These are phyloP conservation scores for Probosciger aterrimus DNA, from an alignment of 2,113 vertebrate genomes.

Conservation along the genomic window DNA sequence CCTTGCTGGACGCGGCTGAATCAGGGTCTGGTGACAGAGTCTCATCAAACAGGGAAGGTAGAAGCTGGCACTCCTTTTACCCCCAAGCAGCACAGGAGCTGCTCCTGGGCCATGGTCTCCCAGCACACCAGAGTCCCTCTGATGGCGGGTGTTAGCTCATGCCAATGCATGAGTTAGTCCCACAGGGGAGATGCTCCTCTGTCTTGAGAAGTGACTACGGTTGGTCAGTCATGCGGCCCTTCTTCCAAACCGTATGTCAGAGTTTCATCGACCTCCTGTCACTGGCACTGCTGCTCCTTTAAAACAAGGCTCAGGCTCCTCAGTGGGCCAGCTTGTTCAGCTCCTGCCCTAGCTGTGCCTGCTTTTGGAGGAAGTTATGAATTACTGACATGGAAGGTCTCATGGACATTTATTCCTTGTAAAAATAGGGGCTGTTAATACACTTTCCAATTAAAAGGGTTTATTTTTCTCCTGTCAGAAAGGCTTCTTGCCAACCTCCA, in stretches of 20 bases:
- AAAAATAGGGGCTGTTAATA: neutral
- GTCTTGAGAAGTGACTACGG: neutral
- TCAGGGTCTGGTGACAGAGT: neutral
- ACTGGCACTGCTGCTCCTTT: neutral
- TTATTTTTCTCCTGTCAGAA: neutral
- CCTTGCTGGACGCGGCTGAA: neutral
- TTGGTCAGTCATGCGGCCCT: neutral
- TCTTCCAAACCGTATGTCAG: rapidly evolving
- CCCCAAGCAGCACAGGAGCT: neutral
- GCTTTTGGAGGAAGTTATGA: neutral
- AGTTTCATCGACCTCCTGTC: neutral
- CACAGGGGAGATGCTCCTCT: neutral
- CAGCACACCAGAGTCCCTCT: rapidly evolving
- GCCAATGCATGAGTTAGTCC: neutral
- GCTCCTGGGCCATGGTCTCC: neutral
- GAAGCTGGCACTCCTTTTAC: neutral
- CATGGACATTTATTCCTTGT: neutral
- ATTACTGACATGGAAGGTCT: neutral
- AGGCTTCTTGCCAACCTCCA: neutral
- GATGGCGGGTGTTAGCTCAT: neutral
- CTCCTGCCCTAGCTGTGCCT: neutral
- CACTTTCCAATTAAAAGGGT: neutral
- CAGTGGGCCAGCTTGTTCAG: neutral
- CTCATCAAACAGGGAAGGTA: neutral
- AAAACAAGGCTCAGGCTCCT: neutral